Percentiles rank a stretch among this genome's conserved stretches.
These are phyloP conservation scores for Diabrotica undecimpunctata DNA, from an alignment of 1,140 invertebrate species.

Conservation along the genomic window DNA sequence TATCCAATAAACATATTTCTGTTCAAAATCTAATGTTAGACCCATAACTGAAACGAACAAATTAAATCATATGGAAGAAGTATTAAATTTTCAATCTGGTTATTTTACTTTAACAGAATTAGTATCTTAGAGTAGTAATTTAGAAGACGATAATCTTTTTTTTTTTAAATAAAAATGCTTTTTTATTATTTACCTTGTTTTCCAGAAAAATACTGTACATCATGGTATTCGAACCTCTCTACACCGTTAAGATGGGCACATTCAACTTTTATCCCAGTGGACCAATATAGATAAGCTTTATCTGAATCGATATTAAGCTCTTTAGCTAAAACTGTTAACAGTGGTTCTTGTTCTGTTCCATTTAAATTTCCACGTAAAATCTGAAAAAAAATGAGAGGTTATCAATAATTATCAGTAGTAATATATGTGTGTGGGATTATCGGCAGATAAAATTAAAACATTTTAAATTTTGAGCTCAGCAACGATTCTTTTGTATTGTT, in stretches of 20 bases:
- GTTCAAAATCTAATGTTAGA: slow-evolving; percentile 72
- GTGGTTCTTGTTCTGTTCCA: slow-evolving; percentile 67
- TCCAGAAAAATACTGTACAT: slow-evolving; percentile 70
- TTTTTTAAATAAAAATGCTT: not conserved
- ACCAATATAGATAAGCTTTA: slow-evolving; percentile 83
- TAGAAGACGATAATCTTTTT: not conserved
- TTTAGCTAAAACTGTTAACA: slow-evolving; percentile 69
- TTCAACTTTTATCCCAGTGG: slow-evolving; percentile 77
- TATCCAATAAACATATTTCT: slow-evolving; percentile 74
- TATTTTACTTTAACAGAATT: too few species aligned
- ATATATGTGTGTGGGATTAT: too few species aligned
- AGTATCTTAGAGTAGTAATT: too few species aligned
- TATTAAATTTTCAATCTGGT: not conserved
- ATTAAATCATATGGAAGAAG: not conserved
- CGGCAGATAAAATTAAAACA: not conserved
- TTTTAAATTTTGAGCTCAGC: too few species aligned
- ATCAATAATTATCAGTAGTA: not conserved
- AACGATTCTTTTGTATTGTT: too few species aligned
- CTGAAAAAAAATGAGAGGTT: slow-evolving; percentile 43
- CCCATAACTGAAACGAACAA: slow-evolving; percentile 64
- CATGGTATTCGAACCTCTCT: slow-evolving; percentile 66
- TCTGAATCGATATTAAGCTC: slow-evolving; percentile 78
- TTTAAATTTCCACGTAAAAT: slow-evolving; percentile 65
- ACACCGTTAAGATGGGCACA: slow-evolving; percentile 75
- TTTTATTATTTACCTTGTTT: slow-evolving; percentile 58